Base-by-base conservation (phyloP, 2,888 invertebrate species). In the Spilosoma lubricipeda region DNA sequence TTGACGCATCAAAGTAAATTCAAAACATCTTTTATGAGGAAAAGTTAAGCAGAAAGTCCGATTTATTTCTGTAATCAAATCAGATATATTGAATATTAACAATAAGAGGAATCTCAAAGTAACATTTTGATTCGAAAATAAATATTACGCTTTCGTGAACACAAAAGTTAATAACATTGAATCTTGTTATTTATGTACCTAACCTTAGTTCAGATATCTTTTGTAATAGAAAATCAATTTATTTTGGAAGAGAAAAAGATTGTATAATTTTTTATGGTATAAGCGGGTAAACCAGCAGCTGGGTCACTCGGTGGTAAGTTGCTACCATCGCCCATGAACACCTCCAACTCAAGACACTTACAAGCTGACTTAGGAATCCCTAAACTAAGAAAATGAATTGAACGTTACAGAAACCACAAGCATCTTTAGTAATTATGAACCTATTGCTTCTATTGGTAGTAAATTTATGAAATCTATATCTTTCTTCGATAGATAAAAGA, bases 1-100 rank as follows among this genome's bases (percentile, higher is more conserved):
- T 71, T 66, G 66, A 66, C 33, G 56, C 36, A 63, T 42, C 70
- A 70, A 70, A 63, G 42, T 20, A 59, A 42, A 59, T 63, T 63
- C 59, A 56, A 52, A 66, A 52, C 30, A 39, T 66, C 52, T 66
- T 48, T 20, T 45, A 65, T 65, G 56, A 56, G 52, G 39, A 71
- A 71, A 66, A 39, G 39, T 66, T 56, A 56, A 42, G 52, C 9
- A 36, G 36, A 36, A 52, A 65, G 36, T 56, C 5, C 23, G 39
- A 33, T 48, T 48, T n/a, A 66, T 42, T 52, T 71, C 11, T 23
- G 18, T 66, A 20, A 65, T 52, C 52, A 56, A 56, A 52, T 33
- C n/a, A 52, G n/a, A 23, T 18, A 23, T 5, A 67, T 9, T 48
- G 30, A 67, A 45, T 67, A 45, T 30, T 45, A 30, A 67, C n/a